Evolutionary conservation across 2,113 vertebrate species (phyloP), one percentile per base, ranked within the genome.

Genomic region (Gambusia holbrooki): DNA sequence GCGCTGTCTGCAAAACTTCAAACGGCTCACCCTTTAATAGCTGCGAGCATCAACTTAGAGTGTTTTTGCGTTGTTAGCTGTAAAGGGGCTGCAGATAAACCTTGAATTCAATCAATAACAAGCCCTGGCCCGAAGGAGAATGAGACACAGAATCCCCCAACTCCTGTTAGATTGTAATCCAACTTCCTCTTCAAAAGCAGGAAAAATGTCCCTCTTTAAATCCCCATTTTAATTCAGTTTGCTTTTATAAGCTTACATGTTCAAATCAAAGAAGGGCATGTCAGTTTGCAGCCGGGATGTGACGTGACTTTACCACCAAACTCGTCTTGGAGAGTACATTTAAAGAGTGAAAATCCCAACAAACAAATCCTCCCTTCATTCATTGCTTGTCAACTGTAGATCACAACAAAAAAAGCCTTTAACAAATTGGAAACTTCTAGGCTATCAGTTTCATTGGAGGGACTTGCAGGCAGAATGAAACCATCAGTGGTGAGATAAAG

Each of bases 1-100:
- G 42, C 58, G 51, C 69, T 66, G 73, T 69, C 76, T 77, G 70
- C 22, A n/a, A 58, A 29, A 28, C 17, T 70, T 82, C 76, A 68
- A 28, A 74, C 60, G 5, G 45, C 48, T 61, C 37, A 19, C 12
- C 37, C 30, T 58, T 58, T 8, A 58, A 58, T 25, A 25, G 32
- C 73, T 68, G 37, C 29, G 29, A 69, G 30, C 33, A 37, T 37
- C 17, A 35, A 71, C 66, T 19, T 8, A 58, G 63, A 10, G 51
- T 58, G n/a, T 7, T 54, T 54, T 54, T 19, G 22, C 25, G 22
- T 22, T 54, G 22, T 54, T 54, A 54, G 22, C 17, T 54, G 7
- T 54, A 54, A 25, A 9, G 5, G 22, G 25, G 25, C 19, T n/a
- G 22, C 22, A 58, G 51, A 58, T 58, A n/a, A 22, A 58, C 8